Evolutionary conservation across 2,797 vertebrate species (phyloP).

Genomic region (Bufotes viridis): DNA sequence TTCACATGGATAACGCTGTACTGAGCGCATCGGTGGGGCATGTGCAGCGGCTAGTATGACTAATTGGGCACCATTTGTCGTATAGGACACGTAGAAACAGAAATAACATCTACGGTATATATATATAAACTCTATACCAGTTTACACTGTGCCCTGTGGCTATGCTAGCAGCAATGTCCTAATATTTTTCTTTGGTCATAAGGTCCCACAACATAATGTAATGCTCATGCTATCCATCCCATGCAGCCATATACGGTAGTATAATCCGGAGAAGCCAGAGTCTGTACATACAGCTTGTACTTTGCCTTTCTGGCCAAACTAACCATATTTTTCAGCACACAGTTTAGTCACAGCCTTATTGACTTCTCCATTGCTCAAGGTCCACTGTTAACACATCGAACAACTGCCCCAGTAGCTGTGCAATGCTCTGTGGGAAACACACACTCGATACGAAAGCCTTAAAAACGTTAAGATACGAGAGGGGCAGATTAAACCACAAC

Average conservation of each 20-base stretch:
- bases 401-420: constrained; percentile 57
- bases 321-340: not conserved
- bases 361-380: constrained; percentile 17
- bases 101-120: constrained; percentile 7
- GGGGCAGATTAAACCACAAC: constrained; percentile 49
- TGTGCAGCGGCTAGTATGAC: not conserved
- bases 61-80: constrained; percentile 15
- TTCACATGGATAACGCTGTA: not conserved
- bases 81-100: not conserved
- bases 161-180: constrained; percentile 57
- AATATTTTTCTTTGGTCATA: constrained; percentile 60
- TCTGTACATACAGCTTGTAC: constrained; percentile 4
- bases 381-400: constrained; percentile 34
- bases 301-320: constrained; percentile 21
- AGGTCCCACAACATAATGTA: constrained; percentile 56
- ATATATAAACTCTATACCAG: constrained; percentile 8
- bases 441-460: constrained; percentile 59
- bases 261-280: constrained; percentile 40
- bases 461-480: constrained; percentile 63
- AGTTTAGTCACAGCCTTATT: constrained; percentile 16
- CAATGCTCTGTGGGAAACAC: constrained; percentile 57
- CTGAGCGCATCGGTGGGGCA: not conserved
- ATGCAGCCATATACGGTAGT: constrained; percentile 37
- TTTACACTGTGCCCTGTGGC: constrained; percentile 47
- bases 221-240: constrained; percentile 46